These are phyloP conservation scores for Microplitis deprimator DNA, from an alignment of 2,888 invertebrate species.

Conservation along the genomic window DNA sequence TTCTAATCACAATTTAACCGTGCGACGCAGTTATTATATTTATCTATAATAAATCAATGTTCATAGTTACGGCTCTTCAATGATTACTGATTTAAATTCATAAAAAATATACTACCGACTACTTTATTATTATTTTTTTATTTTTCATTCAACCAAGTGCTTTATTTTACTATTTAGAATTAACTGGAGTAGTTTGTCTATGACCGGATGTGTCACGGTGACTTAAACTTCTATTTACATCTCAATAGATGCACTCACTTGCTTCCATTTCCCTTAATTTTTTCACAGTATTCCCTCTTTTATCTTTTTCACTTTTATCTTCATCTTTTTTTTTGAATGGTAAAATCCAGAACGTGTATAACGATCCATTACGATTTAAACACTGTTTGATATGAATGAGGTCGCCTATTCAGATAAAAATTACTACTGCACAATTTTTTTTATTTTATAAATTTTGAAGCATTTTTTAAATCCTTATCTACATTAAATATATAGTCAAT, in stretches of 20 bases:
- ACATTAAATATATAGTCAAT: too few relatives aligned
- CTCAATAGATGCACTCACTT: conserved; percentile 36
- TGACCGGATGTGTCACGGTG: not conserved
- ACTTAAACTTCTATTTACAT: not conserved
- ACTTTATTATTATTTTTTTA: too few relatives aligned
- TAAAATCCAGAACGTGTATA: conserved; percentile 25
- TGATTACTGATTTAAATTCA: too few relatives aligned
- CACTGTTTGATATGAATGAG: not conserved
- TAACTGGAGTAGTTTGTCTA: not conserved
- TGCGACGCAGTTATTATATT: not conserved
- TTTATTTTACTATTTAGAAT: not conserved
- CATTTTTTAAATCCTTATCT: too few relatives aligned
- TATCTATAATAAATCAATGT: not conserved
- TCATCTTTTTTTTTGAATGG: conserved; percentile 5
- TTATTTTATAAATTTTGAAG: not conserved
- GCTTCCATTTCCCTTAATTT: conserved; percentile 26
- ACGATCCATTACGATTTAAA: not conserved
- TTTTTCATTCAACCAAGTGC: too few relatives aligned
- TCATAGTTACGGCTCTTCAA: too few relatives aligned
- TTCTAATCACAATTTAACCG: not conserved
- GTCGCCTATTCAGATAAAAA: not conserved
- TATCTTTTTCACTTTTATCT: not conserved
- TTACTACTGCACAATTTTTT: not conserved
- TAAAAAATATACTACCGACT: too few relatives aligned
- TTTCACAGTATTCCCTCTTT: not conserved